Evolutionary conservation across 2,113 vertebrate species (phyloP).

Genomic region (Sitta europaea): DNA sequence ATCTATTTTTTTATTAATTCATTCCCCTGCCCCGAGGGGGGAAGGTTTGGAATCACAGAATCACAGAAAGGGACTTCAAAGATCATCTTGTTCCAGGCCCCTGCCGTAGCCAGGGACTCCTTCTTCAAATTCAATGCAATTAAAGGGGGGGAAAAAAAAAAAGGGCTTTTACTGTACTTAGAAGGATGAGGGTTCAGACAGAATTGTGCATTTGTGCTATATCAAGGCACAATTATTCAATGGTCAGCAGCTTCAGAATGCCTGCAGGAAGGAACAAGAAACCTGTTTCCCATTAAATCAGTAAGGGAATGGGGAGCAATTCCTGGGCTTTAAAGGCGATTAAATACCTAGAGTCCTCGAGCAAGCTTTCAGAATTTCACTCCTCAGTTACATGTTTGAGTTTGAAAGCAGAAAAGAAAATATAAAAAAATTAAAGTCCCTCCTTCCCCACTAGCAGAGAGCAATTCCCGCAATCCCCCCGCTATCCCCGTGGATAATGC

Average conservation of each 20-base stretch:
- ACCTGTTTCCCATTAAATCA: conserved; percentile 1
- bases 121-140: neutral
- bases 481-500: neutral
- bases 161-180: neutral
- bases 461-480: neutral
- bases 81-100: neutral
- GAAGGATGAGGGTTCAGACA: neutral
- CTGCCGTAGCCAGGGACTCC: neutral
- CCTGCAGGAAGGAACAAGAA: neutral
- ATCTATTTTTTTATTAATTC: neutral
- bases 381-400: neutral
- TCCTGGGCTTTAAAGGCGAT: neutral
- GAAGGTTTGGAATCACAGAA: neutral
- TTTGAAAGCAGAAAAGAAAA: too few species aligned
- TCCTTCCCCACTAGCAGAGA: neutral
- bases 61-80: neutral
- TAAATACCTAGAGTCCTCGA: neutral
- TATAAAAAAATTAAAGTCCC: too few species aligned
- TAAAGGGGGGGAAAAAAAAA: neutral
- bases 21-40: neutral
- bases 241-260: neutral
- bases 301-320: neutral
- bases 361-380: neutral
- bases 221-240: neutral
- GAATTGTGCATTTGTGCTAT: neutral